Percentiles rank a stretch among this genome's conserved stretches.
These are phyloP conservation scores for Brachyrhaphis roseni DNA, from an alignment of 2,797 vertebrate species.

Conservation along the genomic window DNA sequence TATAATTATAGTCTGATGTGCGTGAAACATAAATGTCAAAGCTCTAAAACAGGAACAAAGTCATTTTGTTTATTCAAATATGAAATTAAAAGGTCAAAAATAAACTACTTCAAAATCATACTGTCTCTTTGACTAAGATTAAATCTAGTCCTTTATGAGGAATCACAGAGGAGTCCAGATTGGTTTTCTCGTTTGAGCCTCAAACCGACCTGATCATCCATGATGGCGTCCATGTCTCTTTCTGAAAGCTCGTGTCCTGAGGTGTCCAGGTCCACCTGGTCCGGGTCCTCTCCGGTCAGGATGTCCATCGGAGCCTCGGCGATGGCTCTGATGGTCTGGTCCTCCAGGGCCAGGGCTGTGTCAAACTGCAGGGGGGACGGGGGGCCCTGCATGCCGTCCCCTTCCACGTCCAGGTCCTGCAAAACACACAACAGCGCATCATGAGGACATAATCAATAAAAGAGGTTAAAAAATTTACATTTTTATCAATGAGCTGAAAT, in stretches of 20 bases:
- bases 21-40: neutral
- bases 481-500: neutral
- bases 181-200: neutral
- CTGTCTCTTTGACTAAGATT: neutral
- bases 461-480: neutral
- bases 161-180: neutral
- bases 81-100: neutral
- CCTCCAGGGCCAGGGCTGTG: slow-evolving; percentile 87
- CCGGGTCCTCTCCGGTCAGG: slow-evolving; percentile 78
- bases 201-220: slow-evolving; percentile 75
- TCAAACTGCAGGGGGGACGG: slow-evolving; percentile 95
- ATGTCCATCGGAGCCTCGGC: slow-evolving; percentile 88
- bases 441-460: neutral
- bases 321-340: slow-evolving; percentile 86
- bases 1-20: neutral
- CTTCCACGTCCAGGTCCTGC: slow-evolving; percentile 96
- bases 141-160: neutral
- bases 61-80: neutral
- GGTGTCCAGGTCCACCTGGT: slow-evolving; percentile 67
- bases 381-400: slow-evolving; percentile 92
- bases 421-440: slow-evolving; percentile 3
- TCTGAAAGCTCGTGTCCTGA: slow-evolving; percentile 76
- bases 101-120: neutral
- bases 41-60: neutral
- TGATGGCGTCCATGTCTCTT: slow-evolving; percentile 73